These are phyloP conservation scores for Philereme transversata DNA, from an alignment of 2,888 invertebrate genomes.

Conservation along the genomic window DNA sequence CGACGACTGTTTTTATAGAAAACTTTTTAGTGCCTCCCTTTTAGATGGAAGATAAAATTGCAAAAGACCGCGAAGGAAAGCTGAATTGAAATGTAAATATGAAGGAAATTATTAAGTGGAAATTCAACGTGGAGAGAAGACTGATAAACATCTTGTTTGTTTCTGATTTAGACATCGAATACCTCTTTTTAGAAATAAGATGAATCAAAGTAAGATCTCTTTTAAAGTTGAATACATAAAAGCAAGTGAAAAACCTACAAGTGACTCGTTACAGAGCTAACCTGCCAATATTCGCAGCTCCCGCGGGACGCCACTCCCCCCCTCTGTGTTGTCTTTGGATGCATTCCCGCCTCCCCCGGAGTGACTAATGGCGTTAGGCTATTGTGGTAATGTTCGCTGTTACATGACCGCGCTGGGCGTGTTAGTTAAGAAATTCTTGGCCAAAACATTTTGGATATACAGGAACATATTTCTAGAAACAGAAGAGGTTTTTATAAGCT, in stretches of 20 bases:
- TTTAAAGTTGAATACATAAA: constrained; percentile 17
- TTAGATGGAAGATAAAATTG: constrained; percentile 75
- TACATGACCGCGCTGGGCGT: constrained; percentile 8
- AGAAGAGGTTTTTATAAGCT: too few relatives aligned
- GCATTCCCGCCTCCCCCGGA: constrained; percentile 46
- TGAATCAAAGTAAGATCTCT: background rate
- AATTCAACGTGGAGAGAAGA: constrained; percentile 23
- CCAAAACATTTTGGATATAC: background rate
- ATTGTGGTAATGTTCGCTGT: constrained; percentile 25
- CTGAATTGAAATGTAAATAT: constrained; percentile 71
- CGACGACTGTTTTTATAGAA: constrained; percentile 71
- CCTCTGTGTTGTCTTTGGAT: constrained; percentile 65
- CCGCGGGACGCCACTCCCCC: constrained; percentile 56
- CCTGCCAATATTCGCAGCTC: constrained; percentile 73
- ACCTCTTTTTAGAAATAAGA: background rate
- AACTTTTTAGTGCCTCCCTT: constrained; percentile 70
- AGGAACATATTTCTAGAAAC: too few relatives aligned
- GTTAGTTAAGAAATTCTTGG: background rate
- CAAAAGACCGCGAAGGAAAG: constrained; percentile 63
- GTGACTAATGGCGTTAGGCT: constrained; percentile 33
- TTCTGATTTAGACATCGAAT: constrained; percentile 9
- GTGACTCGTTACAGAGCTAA: constrained; percentile 70
- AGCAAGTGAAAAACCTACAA: constrained; percentile 44
- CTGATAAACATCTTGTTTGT: constrained; percentile 20
- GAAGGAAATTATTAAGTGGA: constrained; percentile 30